Evolutionary conservation across 2,797 vertebrate species (phyloP).

Genomic region (Scolopax rusticola): DNA sequence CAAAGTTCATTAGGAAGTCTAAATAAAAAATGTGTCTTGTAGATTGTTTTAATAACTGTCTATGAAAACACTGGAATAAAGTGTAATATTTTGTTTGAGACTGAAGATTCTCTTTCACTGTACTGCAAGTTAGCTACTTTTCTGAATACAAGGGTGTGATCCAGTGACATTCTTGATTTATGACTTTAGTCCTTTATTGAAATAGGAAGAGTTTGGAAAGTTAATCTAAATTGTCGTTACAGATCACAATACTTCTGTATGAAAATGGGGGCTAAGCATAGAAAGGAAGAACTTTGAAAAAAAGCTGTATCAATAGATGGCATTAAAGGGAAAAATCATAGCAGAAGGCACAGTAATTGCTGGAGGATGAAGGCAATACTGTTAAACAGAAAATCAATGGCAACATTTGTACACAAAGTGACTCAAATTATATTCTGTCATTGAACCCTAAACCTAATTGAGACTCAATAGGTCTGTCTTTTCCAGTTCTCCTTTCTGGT

Average conservation of each 20-base stretch:
- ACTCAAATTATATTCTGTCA: neutral
- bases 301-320: neutral
- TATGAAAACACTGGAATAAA: neutral
- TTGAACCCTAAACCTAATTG: slow-evolving; percentile 17
- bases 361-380: neutral
- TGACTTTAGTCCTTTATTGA: neutral
- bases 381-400: slow-evolving; percentile 47
- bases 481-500: neutral
- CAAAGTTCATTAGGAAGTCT: neutral
- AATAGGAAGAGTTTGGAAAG: neutral
- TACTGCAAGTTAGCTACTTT: neutral
- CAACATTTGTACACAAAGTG: slow-evolving; percentile 36
- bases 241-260: neutral
- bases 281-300: neutral
- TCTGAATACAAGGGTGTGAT: neutral
- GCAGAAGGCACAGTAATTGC: neutral
- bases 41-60: neutral
- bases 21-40: neutral
- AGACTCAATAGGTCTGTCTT: neutral
- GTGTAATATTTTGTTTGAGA: neutral
- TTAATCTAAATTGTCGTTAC: neutral
- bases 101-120: neutral
- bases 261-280: neutral
- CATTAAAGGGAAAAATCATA: neutral
- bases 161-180: neutral